Conservation (phyloP, 2,888 invertebrate genomes). For the Papilio gigon region DNA sequence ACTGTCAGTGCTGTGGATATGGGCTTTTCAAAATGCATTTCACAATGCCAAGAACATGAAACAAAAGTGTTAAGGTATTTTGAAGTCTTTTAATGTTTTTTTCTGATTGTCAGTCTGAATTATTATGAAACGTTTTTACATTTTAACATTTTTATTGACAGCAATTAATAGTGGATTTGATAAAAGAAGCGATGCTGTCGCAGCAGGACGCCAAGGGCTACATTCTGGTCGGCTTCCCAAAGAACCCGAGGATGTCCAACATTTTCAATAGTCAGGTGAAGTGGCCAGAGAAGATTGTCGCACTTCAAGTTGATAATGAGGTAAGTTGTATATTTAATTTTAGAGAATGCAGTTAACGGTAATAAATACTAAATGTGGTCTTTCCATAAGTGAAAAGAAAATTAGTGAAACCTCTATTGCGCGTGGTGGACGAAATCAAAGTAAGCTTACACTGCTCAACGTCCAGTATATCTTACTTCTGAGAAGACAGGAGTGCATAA, state of each 20-base stretch:
- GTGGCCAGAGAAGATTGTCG: constrained; percentile 78
- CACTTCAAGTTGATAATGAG: constrained; percentile 75
- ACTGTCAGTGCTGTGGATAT: too few relatives aligned
- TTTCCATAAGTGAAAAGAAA: not conserved
- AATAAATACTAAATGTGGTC: not conserved
- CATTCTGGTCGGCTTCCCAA: constrained; percentile 82
- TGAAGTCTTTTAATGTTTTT: too few relatives aligned
- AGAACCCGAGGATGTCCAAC: constrained; percentile 76
- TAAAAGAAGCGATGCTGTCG: constrained; percentile 81
- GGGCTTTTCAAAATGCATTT: too few relatives aligned
- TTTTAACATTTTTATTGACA: constrained; percentile 47
- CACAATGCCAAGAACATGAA: too few relatives aligned
- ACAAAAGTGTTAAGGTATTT: too few relatives aligned
- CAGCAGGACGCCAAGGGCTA: constrained; percentile 77
- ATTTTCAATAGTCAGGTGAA: constrained; percentile 77
- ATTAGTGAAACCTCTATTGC: too few relatives aligned
- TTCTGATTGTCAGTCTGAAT: too few relatives aligned
- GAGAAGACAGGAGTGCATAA: too few relatives aligned
- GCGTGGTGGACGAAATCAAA: too few relatives aligned
- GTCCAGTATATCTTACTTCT: too few relatives aligned
- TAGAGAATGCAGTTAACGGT: not conserved
- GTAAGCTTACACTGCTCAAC: too few relatives aligned
- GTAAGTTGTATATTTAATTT: constrained; percentile 48
- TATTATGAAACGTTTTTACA: too few relatives aligned
- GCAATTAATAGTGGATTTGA: constrained; percentile 80